Evolutionary conservation across 2,113 vertebrate genomes (phyloP), one percentile per base, ranked within the genome.

Genomic region (Syngnathus typhle): DNA sequence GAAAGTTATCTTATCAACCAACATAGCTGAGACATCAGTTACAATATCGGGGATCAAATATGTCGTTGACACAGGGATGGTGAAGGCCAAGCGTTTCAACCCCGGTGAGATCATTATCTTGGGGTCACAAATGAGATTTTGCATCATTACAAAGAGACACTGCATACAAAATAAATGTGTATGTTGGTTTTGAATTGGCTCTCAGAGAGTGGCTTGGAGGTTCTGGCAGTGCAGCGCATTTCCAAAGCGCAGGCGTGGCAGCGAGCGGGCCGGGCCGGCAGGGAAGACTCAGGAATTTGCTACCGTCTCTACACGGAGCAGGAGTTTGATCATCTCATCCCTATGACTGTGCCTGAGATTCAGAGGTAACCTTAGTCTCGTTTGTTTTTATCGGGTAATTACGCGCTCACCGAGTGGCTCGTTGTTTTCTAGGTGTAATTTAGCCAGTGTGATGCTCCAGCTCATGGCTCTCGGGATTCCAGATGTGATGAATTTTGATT

Each of bases 161-260:
- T 1, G 39, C 6, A 39, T 7, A 39, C 6, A 39, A 39, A 9
- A 39, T 7, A 39, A 39, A 39, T 7, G 9, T 81, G 23, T 73
- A 62, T 73, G 11, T 2, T 63, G 36, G 16, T 32, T 36, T 12
- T 58, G 13, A 7, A 58, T 36, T 58, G 55, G 27, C 44, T 37
- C 0, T 61, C 67, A 98, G 97, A 94, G 72, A 95, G 89, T 11
- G 94, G 96, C 39, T 88, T 98, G 77, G 97, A 99, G 60, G 93
- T 99, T 55, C 60, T 99, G 76, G 95, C 97, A 0, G 93, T 99
- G 52, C 96, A 98, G 87, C 88, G 93, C 4, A 91, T 98, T 12
- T 98, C 96, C 0, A 98, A 98, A 88, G 94, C 97, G 0, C 97
- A 99, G 91, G 97, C 95, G 0, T 98, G 95, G 96, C 96, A 99